Percentiles rank a stretch among this genome's conserved stretches.
phyloP scores from a whole-genome alignment of 2,797 vertebrate genomes.

The Sylvia borin region DNA sequence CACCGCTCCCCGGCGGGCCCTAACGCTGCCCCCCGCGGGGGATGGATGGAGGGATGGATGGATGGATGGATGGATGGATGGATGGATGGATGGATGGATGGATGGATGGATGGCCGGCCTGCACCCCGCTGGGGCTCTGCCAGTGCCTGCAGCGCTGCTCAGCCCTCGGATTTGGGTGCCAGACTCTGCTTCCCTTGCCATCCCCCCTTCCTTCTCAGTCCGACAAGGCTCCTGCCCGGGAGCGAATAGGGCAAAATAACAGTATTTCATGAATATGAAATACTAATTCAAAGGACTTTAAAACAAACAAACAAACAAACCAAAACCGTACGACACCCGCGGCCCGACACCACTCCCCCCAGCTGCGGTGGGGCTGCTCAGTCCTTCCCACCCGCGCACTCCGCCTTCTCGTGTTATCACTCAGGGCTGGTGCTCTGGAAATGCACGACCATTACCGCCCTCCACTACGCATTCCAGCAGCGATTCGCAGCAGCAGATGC shows the following conservation, averaged over 20 bases:
- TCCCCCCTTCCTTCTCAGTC: not conserved
- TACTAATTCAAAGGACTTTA: not conserved
- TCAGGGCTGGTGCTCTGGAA: not conserved
- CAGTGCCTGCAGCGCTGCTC: not conserved
- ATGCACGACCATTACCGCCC: not conserved
- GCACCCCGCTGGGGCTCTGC: not conserved
- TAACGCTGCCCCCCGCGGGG: not conserved
- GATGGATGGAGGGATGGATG: not conserved
- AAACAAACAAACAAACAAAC: not conserved
- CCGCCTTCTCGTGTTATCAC: not conserved
- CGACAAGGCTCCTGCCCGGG: not conserved
- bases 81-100: not conserved
- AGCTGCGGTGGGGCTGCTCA: not conserved
- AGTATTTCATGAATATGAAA: not conserved
- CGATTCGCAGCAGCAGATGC: not conserved
- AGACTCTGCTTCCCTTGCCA: not conserved
- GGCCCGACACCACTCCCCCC: not conserved
- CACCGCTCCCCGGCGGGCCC: not conserved
- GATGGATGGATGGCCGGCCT: too few relatives aligned
- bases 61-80: too few relatives aligned
- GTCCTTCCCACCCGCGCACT: not conserved
- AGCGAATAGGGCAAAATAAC: fast-evolving
- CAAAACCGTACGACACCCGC: too few relatives aligned
- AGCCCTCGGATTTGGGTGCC: not conserved
- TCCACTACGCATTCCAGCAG: not conserved